Evolutionary conservation across 2,888 invertebrate genomes (phyloP), one percentile per base, ranked within the genome.

Genomic region (Hypsopygia costalis): DNA sequence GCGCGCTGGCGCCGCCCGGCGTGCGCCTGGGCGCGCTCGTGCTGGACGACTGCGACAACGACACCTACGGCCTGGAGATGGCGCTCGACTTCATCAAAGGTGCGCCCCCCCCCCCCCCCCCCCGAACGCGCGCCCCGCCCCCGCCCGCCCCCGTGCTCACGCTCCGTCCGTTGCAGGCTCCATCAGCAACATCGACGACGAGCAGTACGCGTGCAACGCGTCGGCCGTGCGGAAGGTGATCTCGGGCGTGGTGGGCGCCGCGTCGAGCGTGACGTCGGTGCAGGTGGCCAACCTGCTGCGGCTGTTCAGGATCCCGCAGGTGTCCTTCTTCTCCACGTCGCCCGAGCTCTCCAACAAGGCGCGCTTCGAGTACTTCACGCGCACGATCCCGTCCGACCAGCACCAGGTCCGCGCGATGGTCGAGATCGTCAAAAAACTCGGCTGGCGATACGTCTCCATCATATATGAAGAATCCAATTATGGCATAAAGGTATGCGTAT

Each of bases 381-480:
- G 98, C 36, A 97, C 98, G 4, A 97, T 98, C 60, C 97, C 97
- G 1, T 96, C 97, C 0, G 98, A 98, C 79, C 94, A 95, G 69
- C 95, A 97, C 78, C 98, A 98, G 82, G 96, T 96, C 3, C 94
- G 96, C 63, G 98, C 97, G 0, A 97, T 98, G 96, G 97, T 97
- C 8, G 97, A 97, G 68, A 96, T 98, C 55, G 95, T 98, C 8
- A 92, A 92, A 59, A 90, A 90, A 54, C 93, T 98, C 83, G 93
- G 93, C 36, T 98, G 98, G 98, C 95, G 95, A 52, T 98, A 98
- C 77, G 94, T 98, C 10, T 97, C 97, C 31, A 96, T 98, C 52
- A 94, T 98, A 50, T 98, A 98, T 72, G 98, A 98, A 75, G 98
- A 98, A 76, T 97, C 97, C 43, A 97, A 96, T 85, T 98, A 98